These are phyloP conservation scores for Whitmania pigra DNA, from an alignment of 1,140 invertebrate species.

Conservation along the genomic window DNA sequence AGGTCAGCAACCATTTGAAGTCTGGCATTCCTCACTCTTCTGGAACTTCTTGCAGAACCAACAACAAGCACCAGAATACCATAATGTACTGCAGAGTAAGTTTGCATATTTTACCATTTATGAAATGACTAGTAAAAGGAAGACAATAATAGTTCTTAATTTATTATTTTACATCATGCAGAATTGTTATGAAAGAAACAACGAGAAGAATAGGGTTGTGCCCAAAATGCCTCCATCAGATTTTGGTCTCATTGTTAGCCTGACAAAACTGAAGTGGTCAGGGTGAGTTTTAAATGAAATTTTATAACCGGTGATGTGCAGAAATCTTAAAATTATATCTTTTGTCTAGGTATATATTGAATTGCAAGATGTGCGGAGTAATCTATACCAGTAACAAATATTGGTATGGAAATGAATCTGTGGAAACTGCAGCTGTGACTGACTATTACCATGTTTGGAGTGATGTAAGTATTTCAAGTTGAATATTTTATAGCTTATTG, in stretches of 20 bases:
- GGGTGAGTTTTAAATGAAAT: constrained; percentile 1
- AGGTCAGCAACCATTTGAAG: background rate
- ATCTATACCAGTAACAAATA: constrained; percentile 67
- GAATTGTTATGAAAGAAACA: constrained; percentile 48
- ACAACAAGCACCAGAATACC: background rate
- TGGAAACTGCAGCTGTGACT: constrained; percentile 54
- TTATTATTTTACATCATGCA: constrained; percentile 14
- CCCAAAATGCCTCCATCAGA: constrained; percentile 49
- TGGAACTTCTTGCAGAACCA: background rate
- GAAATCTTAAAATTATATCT: background rate
- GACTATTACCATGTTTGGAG: constrained; percentile 71
- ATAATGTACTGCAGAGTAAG: constrained; percentile 7
- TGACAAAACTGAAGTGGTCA: constrained; percentile 60
- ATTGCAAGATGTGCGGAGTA: constrained; percentile 66
- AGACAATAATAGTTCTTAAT: background rate
- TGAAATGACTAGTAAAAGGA: background rate
- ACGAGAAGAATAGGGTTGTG: constrained; percentile 53
- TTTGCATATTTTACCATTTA: background rate
- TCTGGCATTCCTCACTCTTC: background rate
- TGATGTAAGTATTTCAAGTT: constrained; percentile 46
- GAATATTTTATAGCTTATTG: constrained; percentile 1
- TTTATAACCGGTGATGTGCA: background rate
- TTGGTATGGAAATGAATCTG: constrained; percentile 71
- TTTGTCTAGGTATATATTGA: constrained; percentile 52
- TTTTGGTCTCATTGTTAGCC: constrained; percentile 57